phyloP scores from a whole-genome alignment of 2,888 invertebrate species.

The Polyommatus iphigenia region DNA sequence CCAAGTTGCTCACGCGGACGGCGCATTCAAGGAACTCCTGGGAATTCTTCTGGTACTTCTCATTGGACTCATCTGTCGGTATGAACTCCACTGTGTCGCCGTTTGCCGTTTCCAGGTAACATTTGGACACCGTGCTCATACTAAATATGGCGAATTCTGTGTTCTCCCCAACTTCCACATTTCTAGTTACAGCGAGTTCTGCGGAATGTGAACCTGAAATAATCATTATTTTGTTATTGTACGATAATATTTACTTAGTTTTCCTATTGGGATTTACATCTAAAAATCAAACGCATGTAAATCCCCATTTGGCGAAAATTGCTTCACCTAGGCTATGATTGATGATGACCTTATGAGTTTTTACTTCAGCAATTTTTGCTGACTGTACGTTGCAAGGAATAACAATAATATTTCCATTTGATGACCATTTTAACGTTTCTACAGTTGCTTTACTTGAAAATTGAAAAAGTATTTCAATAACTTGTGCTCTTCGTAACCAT shows the following conservation, averaged over 20 bases:
- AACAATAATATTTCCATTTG: too few relatives aligned
- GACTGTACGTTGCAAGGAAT: too few relatives aligned
- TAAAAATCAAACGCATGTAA: too few relatives aligned
- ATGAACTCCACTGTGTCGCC: constrained; percentile 43
- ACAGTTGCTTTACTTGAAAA: too few relatives aligned
- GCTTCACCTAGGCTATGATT: too few relatives aligned
- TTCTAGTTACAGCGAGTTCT: constrained; percentile 15
- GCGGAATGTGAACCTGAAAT: constrained; percentile 38
- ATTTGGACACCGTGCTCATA: constrained; percentile 37
- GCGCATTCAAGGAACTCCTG: constrained; percentile 37
- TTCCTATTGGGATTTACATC: too few relatives aligned
- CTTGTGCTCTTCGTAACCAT: too few relatives aligned
- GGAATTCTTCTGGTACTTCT: constrained; percentile 39
- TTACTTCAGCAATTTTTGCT: too few relatives aligned
- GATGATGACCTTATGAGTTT: too few relatives aligned
- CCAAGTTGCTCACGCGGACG: constrained; percentile 40
- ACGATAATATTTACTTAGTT: neutral
- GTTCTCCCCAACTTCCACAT: constrained; percentile 38
- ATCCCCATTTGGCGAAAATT: too few relatives aligned
- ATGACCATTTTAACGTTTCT: too few relatives aligned
- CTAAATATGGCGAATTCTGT: constrained; percentile 39
- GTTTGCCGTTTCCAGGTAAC: constrained; percentile 43
- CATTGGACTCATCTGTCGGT: constrained; percentile 43
- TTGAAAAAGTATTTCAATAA: too few relatives aligned
- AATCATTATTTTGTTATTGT: neutral